Evolutionary conservation across 2,797 vertebrate species (phyloP).

Genomic region (Sorex maritimensis): DNA sequence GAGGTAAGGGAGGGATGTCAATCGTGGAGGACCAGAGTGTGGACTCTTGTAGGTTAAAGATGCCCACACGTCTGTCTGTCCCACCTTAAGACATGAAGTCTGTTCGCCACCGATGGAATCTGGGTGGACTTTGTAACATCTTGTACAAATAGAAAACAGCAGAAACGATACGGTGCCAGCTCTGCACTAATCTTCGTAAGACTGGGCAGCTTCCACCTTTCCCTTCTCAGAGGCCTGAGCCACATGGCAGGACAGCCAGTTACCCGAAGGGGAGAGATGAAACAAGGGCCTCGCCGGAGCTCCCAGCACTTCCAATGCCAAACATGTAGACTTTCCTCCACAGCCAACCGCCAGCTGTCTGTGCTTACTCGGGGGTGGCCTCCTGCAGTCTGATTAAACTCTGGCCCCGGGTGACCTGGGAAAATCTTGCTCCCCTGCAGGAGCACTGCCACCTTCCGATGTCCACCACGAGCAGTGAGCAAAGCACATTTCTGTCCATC

Average conservation of each 20-base stretch:
- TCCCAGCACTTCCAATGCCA: background rate
- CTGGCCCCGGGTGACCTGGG: background rate
- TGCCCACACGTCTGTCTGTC: background rate
- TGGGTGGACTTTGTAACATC: conserved; percentile 9
- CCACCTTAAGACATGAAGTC: background rate
- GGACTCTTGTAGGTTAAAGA: background rate
- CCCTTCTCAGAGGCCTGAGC: background rate
- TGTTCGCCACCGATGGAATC: background rate
- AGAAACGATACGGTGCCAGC: background rate
- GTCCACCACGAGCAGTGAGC: background rate
- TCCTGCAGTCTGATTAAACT: conserved; percentile 5
- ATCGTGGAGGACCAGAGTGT: background rate
- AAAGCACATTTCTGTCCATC: background rate
- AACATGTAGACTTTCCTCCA: background rate
- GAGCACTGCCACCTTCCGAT: background rate
- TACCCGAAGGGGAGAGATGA: background rate
- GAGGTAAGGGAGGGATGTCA: conserved; percentile 1
- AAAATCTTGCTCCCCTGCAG: background rate
- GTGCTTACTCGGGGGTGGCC: background rate
- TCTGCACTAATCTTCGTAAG: background rate
- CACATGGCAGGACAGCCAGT: background rate
- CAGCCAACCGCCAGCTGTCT: background rate
- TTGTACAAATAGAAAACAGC: conserved; percentile 19
- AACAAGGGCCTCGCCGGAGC: background rate
- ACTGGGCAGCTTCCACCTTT: background rate